These are phyloP conservation scores for Cryptoblepharus egeriae DNA, from an alignment of 2,797 vertebrate genomes.

Conservation along the genomic window DNA sequence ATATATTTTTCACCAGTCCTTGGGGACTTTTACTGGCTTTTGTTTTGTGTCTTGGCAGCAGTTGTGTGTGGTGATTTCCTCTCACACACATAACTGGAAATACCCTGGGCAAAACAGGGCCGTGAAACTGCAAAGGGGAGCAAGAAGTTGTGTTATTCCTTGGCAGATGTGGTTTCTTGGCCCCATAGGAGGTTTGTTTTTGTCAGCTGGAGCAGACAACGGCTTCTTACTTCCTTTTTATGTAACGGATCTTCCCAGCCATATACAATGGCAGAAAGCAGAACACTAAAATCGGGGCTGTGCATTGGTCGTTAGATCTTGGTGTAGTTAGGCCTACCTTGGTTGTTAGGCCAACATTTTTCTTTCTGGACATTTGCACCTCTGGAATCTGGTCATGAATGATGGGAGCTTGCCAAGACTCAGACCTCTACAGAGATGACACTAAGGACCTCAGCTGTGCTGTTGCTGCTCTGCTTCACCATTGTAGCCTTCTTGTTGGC, in stretches of 20 bases:
- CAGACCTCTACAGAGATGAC: no score
- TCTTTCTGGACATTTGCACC: neutral
- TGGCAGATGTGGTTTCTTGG: neutral
- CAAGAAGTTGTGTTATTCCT: neutral
- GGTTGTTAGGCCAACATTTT: neutral
- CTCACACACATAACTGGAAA: slow-evolving; percentile 16
- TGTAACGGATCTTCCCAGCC: neutral
- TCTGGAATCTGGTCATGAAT: no score
- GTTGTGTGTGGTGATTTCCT: slow-evolving; percentile 10
- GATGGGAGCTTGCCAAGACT: no score
- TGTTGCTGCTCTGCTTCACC: no score
- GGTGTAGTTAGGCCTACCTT: neutral
- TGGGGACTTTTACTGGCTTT: neutral
- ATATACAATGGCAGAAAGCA: neutral
- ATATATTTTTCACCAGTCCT: neutral
- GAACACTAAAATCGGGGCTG: no score
- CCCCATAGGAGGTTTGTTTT: neutral
- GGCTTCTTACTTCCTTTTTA: neutral
- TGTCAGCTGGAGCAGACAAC: neutral
- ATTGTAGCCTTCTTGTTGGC: no score
- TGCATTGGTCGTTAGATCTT: neutral
- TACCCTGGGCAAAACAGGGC: slow-evolving; percentile 13
- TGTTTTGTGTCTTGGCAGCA: slow-evolving; percentile 15
- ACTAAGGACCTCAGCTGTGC: no score
- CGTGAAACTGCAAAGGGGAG: neutral